Percentiles rank a stretch among this genome's conserved stretches.
Evolutionary conservation across 2,797 vertebrate genomes (phyloP).

Genomic region (Ficedula albicollis): DNA sequence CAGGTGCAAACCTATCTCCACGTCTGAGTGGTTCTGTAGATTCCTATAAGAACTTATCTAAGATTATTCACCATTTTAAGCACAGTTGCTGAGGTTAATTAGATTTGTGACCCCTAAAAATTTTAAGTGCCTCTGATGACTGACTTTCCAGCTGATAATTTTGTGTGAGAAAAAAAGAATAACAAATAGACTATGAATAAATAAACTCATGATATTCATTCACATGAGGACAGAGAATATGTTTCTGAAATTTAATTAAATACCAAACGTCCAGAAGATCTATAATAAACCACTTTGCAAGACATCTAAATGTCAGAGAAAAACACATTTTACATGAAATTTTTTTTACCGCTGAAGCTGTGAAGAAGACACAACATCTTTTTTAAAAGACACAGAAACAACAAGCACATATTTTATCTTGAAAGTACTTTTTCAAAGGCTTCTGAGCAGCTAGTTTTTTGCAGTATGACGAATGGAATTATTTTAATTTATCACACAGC

Average conservation of each 20-base stretch:
- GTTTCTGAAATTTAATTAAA: slow-evolving; percentile 79
- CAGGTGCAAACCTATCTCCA: slow-evolving; percentile 10
- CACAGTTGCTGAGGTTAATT: slow-evolving; percentile 76
- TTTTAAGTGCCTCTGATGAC: slow-evolving; percentile 73
- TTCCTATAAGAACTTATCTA: slow-evolving; percentile 41
- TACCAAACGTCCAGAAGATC: slow-evolving; percentile 73
- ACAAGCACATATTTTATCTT: slow-evolving; percentile 70
- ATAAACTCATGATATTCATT: slow-evolving; percentile 59
- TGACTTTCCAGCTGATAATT: slow-evolving; percentile 74
- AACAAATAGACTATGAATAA: slow-evolving; percentile 72
- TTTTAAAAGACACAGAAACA: slow-evolving; percentile 22
- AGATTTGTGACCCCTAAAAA: slow-evolving; percentile 75
- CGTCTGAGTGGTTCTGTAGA: not conserved
- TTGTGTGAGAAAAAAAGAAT: slow-evolving; percentile 69
- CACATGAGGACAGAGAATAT: slow-evolving; percentile 60
- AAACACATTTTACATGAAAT: slow-evolving; percentile 57
- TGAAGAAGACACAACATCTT: slow-evolving; percentile 57
- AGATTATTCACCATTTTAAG: slow-evolving; percentile 60
- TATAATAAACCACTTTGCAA: slow-evolving; percentile 75
- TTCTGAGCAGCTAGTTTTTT: slow-evolving; percentile 41
- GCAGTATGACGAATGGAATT: not conserved
- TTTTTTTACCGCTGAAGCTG: slow-evolving; percentile 30
- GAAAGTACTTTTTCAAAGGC: slow-evolving; percentile 69
- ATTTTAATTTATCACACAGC: slow-evolving; percentile 63
- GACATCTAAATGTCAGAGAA: slow-evolving; percentile 73